Evolutionary conservation across 2,113 vertebrate genomes (phyloP), one percentile per base, ranked within the genome.

Genomic region (Chloroceryle aenea): DNA sequence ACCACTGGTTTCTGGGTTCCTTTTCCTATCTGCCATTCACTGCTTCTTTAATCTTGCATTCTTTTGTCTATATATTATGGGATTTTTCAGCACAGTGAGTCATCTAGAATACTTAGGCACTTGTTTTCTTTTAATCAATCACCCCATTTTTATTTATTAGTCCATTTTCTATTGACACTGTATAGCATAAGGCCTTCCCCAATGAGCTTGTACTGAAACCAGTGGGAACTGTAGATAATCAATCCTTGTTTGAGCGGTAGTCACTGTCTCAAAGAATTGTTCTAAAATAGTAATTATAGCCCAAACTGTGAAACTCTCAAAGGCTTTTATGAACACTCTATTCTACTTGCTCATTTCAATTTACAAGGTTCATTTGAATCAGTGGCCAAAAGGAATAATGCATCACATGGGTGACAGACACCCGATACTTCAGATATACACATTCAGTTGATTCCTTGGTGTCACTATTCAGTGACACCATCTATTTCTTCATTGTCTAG

Each of bases 111-210:
- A 52, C 64, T 90, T 69, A 45, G 55, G 27, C 34, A 84, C 42
- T 88, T 79, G 43, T 47, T 92, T 52, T 88, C 50, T 95, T 88
- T 87, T 94, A 93, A 94, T 96, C 88, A 88, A 59, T 93, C 88
- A 92, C 66, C 10, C n/a, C n/a, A 83, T 93, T 95, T 93, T 62
- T 93, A 85, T 85, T 87, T 90, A 76, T 92, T 90, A 94, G 78
- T 62, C 45, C 45, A 20, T 74, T 69, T 94, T 85, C 56, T 45
- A 63, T 36, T 79, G 87, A 38, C 40, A 56, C 14, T 43, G 32
- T 27, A 30, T 21, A 72, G n/a, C 58, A 63, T 12, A 61, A 73
- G n/a, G 58, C 53, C 48, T 72, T 85, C 56, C 34, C 66, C 90
- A 89, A 34, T 27, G 43, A 85, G 66, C 36, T 64, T 56, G 66